Percentiles rank a stretch among this genome's conserved stretches.
Conservation (phyloP, 2,888 invertebrate species). For the Electrophaes corylata region DNA sequence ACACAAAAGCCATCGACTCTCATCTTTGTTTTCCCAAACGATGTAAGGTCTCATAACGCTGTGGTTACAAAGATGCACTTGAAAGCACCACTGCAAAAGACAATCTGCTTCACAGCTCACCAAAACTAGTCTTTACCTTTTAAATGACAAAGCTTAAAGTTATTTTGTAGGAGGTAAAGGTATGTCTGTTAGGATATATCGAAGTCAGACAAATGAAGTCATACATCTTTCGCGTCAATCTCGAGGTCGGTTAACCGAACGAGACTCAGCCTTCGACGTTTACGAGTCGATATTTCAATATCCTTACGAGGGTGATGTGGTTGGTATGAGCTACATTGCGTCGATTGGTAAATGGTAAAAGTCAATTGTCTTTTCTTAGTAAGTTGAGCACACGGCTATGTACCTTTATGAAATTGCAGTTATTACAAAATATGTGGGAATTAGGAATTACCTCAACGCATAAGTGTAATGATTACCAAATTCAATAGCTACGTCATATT, state of each 20-base stretch:
- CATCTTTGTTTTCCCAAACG: conserved; percentile 77
- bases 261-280: conserved; percentile 69
- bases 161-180: conserved; percentile 21
- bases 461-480: no score
- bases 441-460: no score
- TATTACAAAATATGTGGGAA: no score
- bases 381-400: no score
- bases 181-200: conserved; percentile 67
- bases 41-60: conserved; percentile 73
- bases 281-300: conserved; percentile 82
- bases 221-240: conserved; percentile 74
- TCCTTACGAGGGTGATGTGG: conserved; percentile 71
- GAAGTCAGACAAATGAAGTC: conserved; percentile 81
- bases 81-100: conserved; percentile 48
- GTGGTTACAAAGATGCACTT: conserved; percentile 70
- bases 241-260: conserved; percentile 71
- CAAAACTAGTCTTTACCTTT: conserved; percentile 39
- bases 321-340: conserved; percentile 29
- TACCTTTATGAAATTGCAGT: no score
- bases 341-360: conserved; percentile 16
- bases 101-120: background rate
- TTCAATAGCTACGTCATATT: no score
- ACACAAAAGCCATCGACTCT: conserved; percentile 63
- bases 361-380: conserved; percentile 5
- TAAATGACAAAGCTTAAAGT: conserved; percentile 15